These are phyloP conservation scores for Heptranchias perlo DNA, from an alignment of 2,113 vertebrate species.

Conservation along the genomic window DNA sequence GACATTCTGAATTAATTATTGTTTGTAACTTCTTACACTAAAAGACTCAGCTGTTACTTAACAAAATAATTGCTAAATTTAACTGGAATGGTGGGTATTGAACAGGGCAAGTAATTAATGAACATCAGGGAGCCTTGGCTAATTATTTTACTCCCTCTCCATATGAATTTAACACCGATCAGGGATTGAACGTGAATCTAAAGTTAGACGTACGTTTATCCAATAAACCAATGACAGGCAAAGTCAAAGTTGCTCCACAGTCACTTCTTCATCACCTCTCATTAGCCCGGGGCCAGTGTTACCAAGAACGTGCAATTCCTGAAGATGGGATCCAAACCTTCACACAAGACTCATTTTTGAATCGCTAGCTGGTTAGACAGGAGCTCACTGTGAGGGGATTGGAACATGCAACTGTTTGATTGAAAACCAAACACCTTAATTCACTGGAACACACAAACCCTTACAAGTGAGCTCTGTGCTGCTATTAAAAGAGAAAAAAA, in stretches of 20 bases:
- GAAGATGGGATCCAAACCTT: not conserved
- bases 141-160: not conserved
- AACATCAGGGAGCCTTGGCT: not conserved
- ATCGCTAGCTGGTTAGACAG: not conserved
- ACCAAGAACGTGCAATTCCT: not conserved
- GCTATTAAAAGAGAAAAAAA: too few relatives aligned
- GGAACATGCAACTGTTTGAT: too few relatives aligned
- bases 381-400: not conserved
- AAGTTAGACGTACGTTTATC: not conserved
- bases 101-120: not conserved
- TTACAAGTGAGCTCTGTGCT: too few relatives aligned
- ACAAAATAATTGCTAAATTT: not conserved
- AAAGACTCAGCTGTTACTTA: not conserved
- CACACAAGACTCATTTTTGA: not conserved
- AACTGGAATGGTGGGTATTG: not conserved
- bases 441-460: too few relatives aligned
- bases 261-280: not conserved
- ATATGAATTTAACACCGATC: not conserved
- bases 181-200: not conserved
- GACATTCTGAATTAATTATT: not conserved
- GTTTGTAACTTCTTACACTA: not conserved
- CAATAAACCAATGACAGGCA: not conserved
- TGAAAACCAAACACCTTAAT: too few relatives aligned
- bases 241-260: not conserved
- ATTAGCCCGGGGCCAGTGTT: too few relatives aligned